Evolutionary conservation across 1,140 invertebrate genomes (phyloP), one percentile per base, ranked within the genome.

Genomic region (Vanessa atalanta): DNA sequence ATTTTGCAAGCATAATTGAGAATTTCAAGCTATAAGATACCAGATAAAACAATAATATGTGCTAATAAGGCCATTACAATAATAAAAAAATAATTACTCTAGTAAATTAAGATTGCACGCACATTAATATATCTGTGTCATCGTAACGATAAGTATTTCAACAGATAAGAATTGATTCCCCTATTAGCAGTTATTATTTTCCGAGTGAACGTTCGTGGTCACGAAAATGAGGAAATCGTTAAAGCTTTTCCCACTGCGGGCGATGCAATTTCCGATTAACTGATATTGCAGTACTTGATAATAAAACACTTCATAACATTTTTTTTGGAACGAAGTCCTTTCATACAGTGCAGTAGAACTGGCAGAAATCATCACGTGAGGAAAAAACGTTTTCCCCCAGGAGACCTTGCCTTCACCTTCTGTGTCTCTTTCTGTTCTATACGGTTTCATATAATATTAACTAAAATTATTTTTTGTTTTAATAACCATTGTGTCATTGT

Each of bases 181-280:
- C 23, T 61, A n/a, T 37, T 8, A 61, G 31, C 57, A 16, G 53
- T 23, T 23, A 50, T 68, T 47, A 68, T 68, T 68, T 57, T 43
- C 51, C 37, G 66, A 43, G 11, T 55, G 65, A 67, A 51, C 53
- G 15, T 53, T 67, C 65, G 31, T 23, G 53, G 26, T 67, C 66
- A 37, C 55, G 37, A 48, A 47, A 57, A 57, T 68, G 66, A 57
- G 37, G 47, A 15, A 47, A 26, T 51, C 50, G 50, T 67, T 67
- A 67, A 57, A 43, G 50, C 20, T 55, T 57, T 13, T 16, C 66
- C 37, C 66, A 68, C 53, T 57, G 50, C 23, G 31, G 14, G 16
- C 26, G 31, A 68, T 55, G 16, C 66, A 57, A 68, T 68, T 31
- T 57, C 37, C 13, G 66, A 68, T 60, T 67, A 53, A 67, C 65